Evolutionary conservation across 2,113 vertebrate genomes (phyloP).

Genomic region (Erythrocebus patas): DNA sequence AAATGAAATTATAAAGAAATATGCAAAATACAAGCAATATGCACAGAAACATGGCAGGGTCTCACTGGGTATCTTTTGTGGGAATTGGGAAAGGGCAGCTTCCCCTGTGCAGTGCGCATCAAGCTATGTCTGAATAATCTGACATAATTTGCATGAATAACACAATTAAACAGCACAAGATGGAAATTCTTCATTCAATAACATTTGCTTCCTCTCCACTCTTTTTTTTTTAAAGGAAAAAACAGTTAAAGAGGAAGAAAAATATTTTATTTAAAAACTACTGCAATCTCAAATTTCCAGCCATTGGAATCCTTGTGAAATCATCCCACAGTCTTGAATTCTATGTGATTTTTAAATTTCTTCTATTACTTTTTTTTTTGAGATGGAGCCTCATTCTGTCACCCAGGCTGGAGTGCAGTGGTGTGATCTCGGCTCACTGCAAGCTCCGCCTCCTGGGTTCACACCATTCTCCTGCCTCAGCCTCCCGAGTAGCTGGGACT

Average conservation of each 20-base stretch:
- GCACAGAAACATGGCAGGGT: background rate
- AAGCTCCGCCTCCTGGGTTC: accelerated
- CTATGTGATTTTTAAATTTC: background rate
- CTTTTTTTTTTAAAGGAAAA: background rate
- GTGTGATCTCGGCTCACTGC: too few species aligned
- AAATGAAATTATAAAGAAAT: background rate
- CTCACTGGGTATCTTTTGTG: background rate
- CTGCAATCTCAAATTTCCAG: background rate
- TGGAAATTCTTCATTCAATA: background rate
- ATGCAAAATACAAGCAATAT: too few species aligned
- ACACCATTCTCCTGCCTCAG: too few species aligned
- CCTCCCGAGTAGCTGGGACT: too few species aligned
- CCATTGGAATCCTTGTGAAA: background rate
- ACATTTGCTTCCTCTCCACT: background rate
- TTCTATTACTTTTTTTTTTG: too few species aligned
- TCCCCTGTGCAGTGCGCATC: accelerated
- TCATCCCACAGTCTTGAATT: background rate
- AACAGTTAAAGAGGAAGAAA: background rate
- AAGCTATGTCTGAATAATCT: background rate
- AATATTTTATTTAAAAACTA: background rate
- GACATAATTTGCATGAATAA: too few species aligned
- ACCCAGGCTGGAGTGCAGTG: too few species aligned
- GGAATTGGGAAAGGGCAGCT: background rate
- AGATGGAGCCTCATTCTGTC: accelerated
- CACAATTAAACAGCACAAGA: background rate